Evolutionary conservation across 2,888 invertebrate species (phyloP), one percentile per base, ranked within the genome.

Genomic region (Andrena dorsata): DNA sequence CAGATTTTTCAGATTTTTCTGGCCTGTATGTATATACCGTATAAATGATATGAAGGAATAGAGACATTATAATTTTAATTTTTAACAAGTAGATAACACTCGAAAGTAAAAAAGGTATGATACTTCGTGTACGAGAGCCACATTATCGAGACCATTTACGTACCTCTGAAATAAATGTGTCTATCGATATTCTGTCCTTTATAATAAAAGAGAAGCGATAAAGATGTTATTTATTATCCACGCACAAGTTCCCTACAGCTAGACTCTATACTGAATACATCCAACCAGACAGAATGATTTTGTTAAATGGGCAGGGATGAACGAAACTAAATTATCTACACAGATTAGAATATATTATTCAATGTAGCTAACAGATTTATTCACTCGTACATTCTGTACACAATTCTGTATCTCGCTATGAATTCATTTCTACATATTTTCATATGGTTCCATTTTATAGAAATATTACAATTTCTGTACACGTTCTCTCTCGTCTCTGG

Each of bases 161-260:
- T 90, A 90, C 86, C 89, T 90, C 81, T 68, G 69, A 73, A 73
- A 84, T 69, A 78, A 83, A 85, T 84, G 80, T 90, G 80, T 91
- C 88, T 90, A 87, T 88, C 86, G 82, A 86, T 89, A 86, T 89
- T 90, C 87, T 91, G 88, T 90, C 90, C 89, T 91, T 91, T 91
- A 85, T 91, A 91, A 91, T 91, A 91, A 90, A 86, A 86, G 56
- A 64, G 16, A 69, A 69, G 65, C 23, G 47, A 73, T 53, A 76
- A 53, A 35, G 0, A 56, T 13, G 23, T 35, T 41, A 2, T 41
- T 53, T 71, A n/a, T 5, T 56, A 13, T 16, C 20, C 16, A 10
- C 8, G 6, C 7, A 16, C 23, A 28, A 6, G 35, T 26, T 20
- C 35, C n/a, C 63, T 16, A n/a, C 13, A 26, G 53, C 58, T n/a